These are phyloP conservation scores for Ancistrus triradiatus DNA, from an alignment of 2,113 vertebrate species.

Conservation along the genomic window DNA sequence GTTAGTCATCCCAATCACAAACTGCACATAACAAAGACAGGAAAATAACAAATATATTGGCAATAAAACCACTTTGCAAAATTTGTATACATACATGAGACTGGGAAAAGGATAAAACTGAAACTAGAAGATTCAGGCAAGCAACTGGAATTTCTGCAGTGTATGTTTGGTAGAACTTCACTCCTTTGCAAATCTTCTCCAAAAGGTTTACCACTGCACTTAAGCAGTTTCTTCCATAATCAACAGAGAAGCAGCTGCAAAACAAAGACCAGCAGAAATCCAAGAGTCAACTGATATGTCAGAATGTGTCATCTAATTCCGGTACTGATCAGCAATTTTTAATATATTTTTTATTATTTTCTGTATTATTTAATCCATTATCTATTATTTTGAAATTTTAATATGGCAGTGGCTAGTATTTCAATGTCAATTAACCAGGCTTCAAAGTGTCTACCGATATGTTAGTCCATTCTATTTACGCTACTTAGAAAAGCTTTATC, in stretches of 20 bases:
- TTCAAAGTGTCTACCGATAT: background rate
- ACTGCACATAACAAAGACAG: no score
- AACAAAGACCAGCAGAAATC: background rate
- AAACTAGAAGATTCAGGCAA: constrained; percentile 60
- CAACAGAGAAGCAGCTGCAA: constrained; percentile 46
- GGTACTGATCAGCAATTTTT: no score
- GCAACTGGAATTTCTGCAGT: constrained; percentile 47
- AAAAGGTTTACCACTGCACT: constrained; percentile 54
- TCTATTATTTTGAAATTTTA: no score
- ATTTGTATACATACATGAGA: no score
- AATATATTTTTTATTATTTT: no score
- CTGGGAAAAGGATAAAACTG: constrained; percentile 49
- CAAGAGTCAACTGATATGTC: background rate
- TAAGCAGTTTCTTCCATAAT: constrained; percentile 57
- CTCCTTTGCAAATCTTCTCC: constrained; percentile 58
- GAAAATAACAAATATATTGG: no score
- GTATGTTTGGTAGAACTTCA: background rate
- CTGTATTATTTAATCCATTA: no score
- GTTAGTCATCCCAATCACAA: no score
- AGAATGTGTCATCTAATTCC: no score
- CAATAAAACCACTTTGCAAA: background rate
- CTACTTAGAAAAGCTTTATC: background rate
- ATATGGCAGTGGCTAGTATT: no score
- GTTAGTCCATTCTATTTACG: no score
- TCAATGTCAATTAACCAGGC: no score